Evolutionary conservation across 37 sponge, comb jelly and placozoan species (phyloP).

Genomic region (Beroe ovata): DNA sequence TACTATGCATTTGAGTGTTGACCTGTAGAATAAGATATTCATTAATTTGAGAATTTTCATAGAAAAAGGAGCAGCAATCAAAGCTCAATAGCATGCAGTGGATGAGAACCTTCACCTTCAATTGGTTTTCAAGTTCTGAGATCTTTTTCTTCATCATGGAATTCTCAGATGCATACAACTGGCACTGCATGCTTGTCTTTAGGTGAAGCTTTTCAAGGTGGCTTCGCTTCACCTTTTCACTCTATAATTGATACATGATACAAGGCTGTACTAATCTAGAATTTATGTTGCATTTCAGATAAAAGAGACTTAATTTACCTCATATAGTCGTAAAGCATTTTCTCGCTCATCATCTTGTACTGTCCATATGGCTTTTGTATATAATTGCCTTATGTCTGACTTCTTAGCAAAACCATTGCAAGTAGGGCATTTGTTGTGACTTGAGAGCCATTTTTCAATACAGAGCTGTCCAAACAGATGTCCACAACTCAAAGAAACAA

Average conservation of each 20-base stretch:
- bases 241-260: not conserved
- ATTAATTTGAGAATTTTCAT: no score
- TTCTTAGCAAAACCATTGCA: conserved; percentile 52
- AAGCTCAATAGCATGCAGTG: not conserved
- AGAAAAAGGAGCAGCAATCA: not conserved
- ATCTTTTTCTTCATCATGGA: conserved; percentile 77
- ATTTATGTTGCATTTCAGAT: not conserved
- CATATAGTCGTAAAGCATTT: conserved; percentile 2
- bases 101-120: conserved; percentile 50
- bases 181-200: conserved; percentile 62
- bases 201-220: conserved; percentile 60
- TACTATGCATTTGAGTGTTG: not conserved
- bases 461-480: conserved; percentile 57
- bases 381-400: conserved; percentile 17
- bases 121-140: conserved; percentile 75
- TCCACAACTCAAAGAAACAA: conserved; percentile 47
- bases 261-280: not conserved
- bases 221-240: conserved; percentile 17
- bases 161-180: conserved; percentile 48
- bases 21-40: not conserved
- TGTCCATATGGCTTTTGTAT: conserved; percentile 29
- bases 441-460: conserved; percentile 47
- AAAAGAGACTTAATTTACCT: not conserved
- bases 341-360: conserved; percentile 44
- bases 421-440: not conserved